These are phyloP conservation scores for Ciconia boyciana DNA, from an alignment of 2,113 vertebrate genomes.

Conservation along the genomic window DNA sequence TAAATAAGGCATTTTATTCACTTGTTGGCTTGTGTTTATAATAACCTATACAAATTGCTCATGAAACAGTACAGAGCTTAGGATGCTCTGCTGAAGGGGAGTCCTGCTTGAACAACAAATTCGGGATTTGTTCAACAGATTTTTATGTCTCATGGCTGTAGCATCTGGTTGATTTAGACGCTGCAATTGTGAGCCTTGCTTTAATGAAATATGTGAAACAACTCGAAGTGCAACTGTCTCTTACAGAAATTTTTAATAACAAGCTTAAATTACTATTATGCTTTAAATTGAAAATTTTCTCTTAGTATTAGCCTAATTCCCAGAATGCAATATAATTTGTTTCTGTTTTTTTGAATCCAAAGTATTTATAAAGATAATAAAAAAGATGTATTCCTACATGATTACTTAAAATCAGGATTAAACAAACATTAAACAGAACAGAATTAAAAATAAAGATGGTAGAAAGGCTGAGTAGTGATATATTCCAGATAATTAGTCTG, in stretches of 20 bases:
- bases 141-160: background rate
- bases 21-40: background rate
- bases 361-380: background rate
- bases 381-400: background rate
- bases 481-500: background rate
- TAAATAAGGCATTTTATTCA: background rate
- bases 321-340: background rate
- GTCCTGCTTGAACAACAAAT: background rate
- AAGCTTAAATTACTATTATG: constrained; percentile 37
- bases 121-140: background rate
- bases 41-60: background rate
- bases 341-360: background rate
- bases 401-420: constrained; percentile 7
- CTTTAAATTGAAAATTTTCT: constrained; percentile 21
- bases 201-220: background rate
- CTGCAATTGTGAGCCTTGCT: background rate
- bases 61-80: background rate
- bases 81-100: background rate
- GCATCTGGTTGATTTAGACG: background rate
- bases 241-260: background rate
- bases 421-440: background rate
- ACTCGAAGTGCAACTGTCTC: background rate
- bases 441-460: background rate
- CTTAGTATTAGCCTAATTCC: background rate
- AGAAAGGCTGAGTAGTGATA: background rate